A percentile compares a stretch with the other conserved stretches of the same genome.
Evolutionary conservation across 30 jellyfish, hydroid and myxozoan genomes (phyloP).

Genomic region (Hydractinia symbiolongicarpus): DNA sequence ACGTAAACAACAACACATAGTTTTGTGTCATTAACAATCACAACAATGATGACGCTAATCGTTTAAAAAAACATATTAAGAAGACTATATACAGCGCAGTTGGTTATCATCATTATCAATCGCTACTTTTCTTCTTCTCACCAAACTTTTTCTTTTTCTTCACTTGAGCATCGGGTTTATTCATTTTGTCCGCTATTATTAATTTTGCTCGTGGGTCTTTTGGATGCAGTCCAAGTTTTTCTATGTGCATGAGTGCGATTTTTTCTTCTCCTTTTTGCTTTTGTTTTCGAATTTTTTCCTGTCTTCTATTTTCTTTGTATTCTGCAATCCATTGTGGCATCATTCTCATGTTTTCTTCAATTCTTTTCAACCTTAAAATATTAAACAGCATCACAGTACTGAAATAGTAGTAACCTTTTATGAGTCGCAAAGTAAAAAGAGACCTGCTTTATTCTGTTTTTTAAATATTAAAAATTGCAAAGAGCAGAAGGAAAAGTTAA

Average conservation of each 20-base stretch:
- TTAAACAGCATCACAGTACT: too few relatives aligned
- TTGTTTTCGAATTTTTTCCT: slow-evolving; percentile 34
- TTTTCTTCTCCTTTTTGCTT: slow-evolving; percentile 49
- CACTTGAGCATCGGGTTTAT: not conserved
- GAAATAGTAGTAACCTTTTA: not conserved
- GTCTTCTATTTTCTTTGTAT: slow-evolving; percentile 47
- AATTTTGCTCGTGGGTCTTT: slow-evolving; percentile 83
- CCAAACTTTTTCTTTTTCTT: slow-evolving; percentile 22
- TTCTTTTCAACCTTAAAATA: slow-evolving; percentile 37
- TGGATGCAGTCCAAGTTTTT: slow-evolving; percentile 76
- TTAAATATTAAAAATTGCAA: too few relatives aligned
- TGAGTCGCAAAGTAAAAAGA: too few relatives aligned
- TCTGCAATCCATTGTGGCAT: slow-evolving; percentile 82
- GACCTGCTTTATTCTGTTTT: too few relatives aligned
- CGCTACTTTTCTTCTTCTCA: slow-evolving; percentile 7
- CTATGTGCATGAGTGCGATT: slow-evolving; percentile 33
- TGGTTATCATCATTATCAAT: not conserved
- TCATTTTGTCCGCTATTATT: slow-evolving; percentile 33
- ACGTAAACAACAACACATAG: not conserved
- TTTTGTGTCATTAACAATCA: not conserved
- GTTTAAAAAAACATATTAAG: not conserved
- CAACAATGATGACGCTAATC: not conserved
- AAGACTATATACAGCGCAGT: not conserved
- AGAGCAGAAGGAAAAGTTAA: too few relatives aligned
- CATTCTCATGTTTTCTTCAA: slow-evolving; percentile 73